Evolutionary conservation across 92 coral and sea anemone species (phyloP).

Genomic region (Phenganax marumi): DNA sequence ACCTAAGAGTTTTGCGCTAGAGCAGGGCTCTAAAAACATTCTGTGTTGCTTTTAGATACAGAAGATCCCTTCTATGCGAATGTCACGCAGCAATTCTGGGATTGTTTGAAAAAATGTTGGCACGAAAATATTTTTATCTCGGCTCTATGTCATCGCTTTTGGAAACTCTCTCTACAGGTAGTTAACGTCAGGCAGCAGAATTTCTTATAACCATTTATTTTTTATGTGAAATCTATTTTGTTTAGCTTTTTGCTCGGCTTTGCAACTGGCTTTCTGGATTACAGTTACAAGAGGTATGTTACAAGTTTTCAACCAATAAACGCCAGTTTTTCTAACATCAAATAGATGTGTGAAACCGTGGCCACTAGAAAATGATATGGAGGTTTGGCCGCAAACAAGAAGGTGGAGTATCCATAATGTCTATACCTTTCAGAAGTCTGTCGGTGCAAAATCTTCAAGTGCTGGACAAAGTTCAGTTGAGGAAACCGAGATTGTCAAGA

Average conservation of each 20-base stretch:
- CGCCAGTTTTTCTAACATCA: neutral
- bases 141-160: constrained; percentile 87
- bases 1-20: neutral
- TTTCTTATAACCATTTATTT: neutral
- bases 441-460: neutral
- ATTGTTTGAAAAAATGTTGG: constrained; percentile 85
- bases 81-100: constrained; percentile 65
- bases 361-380: no score
- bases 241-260: constrained; percentile 78
- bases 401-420: neutral
- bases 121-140: constrained; percentile 76
- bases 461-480: neutral
- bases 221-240: neutral
- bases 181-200: neutral
- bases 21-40: neutral
- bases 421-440: constrained; percentile 3
- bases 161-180: constrained; percentile 97
- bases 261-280: constrained; percentile 71
- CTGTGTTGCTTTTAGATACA: constrained; percentile 16
- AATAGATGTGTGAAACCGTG: neutral
- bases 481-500: neutral
- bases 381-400: no score
- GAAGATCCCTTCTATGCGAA: constrained; percentile 60
- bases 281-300: constrained; percentile 35
- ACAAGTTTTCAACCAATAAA: neutral